Evolutionary conservation across 2,797 vertebrate species (phyloP).

Genomic region (Siniperca undulata): DNA sequence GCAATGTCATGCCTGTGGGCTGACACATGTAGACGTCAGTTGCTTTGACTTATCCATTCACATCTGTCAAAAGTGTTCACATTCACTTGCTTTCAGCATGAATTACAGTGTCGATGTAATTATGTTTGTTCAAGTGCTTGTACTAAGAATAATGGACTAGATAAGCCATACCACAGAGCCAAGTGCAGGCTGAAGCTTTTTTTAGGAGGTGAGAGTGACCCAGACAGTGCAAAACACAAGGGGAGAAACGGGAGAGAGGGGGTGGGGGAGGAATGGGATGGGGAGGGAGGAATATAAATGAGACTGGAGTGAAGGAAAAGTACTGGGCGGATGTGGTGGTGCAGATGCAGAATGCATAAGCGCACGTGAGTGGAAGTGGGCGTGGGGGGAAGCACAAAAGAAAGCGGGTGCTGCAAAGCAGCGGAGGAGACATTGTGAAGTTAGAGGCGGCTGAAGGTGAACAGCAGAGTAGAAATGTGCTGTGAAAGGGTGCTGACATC

Average conservation of each 20-base stretch:
- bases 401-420: conserved; percentile 45
- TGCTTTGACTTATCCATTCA: conserved; percentile 8
- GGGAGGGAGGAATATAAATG: conserved; percentile 80
- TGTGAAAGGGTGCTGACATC: conserved; percentile 64
- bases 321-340: conserved; percentile 79
- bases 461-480: conserved; percentile 53
- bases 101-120: conserved; percentile 14
- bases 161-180: conserved; percentile 43
- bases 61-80: conserved; percentile 9
- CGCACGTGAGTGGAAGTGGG: conserved; percentile 68
- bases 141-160: conserved; percentile 39
- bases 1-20: neutral
- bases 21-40: conserved; percentile 1
- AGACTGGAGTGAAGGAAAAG: conserved; percentile 83
- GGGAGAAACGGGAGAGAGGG: conserved; percentile 47
- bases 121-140: conserved; percentile 37
- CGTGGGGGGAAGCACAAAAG: conserved; percentile 38
- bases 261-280: conserved; percentile 27
- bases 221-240: conserved; percentile 70
- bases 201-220: conserved; percentile 77
- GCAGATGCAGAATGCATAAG: conserved; percentile 77
- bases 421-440: conserved; percentile 48
- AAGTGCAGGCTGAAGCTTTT: conserved; percentile 63
- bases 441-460: conserved; percentile 78
- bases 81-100: neutral